Evolutionary conservation across 2,797 vertebrate species (phyloP).

Genomic region (Natrix natrix): DNA sequence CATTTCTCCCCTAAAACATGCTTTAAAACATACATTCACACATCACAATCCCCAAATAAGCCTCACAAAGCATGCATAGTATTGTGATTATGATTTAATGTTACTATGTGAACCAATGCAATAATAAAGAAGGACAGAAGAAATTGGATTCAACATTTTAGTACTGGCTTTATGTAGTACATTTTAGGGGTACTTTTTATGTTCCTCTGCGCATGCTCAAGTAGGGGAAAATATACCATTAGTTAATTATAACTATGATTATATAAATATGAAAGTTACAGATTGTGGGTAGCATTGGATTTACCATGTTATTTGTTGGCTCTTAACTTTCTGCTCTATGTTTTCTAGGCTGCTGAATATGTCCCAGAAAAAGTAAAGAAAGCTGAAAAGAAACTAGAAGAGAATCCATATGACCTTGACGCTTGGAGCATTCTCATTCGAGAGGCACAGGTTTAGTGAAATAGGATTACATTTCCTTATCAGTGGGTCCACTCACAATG

Average conservation of each 20-base stretch:
- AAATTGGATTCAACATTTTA: background rate
- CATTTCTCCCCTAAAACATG: background rate
- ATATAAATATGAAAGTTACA: constrained; percentile 11
- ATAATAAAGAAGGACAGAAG: background rate
- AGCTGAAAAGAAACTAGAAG: constrained; percentile 99
- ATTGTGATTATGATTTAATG: background rate
- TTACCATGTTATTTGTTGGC: constrained; percentile 63
- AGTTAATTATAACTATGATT: background rate
- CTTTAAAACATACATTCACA: background rate
- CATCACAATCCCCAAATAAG: background rate
- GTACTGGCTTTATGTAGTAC: background rate
- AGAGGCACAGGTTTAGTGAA: constrained; percentile 99
- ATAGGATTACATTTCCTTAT: constrained; percentile 99
- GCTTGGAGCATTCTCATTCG: constrained; percentile 99
- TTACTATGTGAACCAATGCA: background rate
- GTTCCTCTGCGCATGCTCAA: background rate
- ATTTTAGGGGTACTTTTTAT: background rate
- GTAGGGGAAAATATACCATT: background rate
- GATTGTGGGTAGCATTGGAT: constrained; percentile 32
- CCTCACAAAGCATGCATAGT: background rate
- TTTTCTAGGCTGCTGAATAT: constrained; percentile 87
- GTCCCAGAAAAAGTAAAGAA: constrained; percentile 99
- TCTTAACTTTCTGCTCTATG: constrained; percentile 61
- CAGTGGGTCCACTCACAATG: constrained; percentile 83
- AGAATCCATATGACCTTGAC: constrained; percentile 99